A percentile compares a stretch with the other conserved stretches of the same genome.
These are phyloP conservation scores for Tuberolachnus salignus DNA, from an alignment of 2,888 invertebrate species.

Conservation along the genomic window DNA sequence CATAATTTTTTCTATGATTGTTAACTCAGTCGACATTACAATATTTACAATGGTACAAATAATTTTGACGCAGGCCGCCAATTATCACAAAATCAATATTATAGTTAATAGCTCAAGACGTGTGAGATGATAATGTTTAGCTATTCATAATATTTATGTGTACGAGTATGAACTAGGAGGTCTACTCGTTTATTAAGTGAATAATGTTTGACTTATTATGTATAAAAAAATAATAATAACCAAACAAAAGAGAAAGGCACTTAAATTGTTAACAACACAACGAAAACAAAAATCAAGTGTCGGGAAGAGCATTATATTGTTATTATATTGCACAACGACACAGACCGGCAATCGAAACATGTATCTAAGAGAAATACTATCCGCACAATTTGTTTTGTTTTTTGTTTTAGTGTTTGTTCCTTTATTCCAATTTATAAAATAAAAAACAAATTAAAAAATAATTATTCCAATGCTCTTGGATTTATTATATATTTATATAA, in stretches of 20 bases:
- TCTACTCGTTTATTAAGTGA: conserved; percentile 48
- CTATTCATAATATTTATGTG: conserved; percentile 55
- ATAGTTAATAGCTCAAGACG: conserved; percentile 48
- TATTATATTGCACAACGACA: conserved; percentile 54
- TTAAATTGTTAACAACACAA: conserved; percentile 56
- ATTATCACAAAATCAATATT: conserved; percentile 56
- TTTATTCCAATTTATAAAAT: conserved; percentile 25
- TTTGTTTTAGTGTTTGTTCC: conserved; percentile 21
- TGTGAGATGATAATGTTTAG: conserved; percentile 39
- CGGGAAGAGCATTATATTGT: conserved; percentile 52
- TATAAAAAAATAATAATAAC: conserved; percentile 54
- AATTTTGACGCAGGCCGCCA: conserved; percentile 36
- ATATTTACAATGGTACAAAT: conserved; percentile 56
- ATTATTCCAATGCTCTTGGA: conserved; percentile 23
- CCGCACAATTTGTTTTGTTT: conserved; percentile 34
- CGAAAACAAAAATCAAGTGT: conserved; percentile 54
- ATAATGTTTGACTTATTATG: conserved; percentile 49
- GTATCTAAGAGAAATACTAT: conserved; percentile 36
- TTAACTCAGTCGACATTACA: conserved; percentile 56
- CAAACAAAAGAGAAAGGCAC: conserved; percentile 56
- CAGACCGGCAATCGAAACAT: conserved; percentile 49
- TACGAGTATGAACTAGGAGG: conserved; percentile 56
- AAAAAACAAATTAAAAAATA: conserved; percentile 49
- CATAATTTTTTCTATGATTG: conserved; percentile 55
- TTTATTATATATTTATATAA: no score